A percentile compares a stretch with the other conserved stretches of the same genome.
Evolutionary conservation across 2,797 vertebrate genomes (phyloP).

Genomic region (Sebastes vulpes): DNA sequence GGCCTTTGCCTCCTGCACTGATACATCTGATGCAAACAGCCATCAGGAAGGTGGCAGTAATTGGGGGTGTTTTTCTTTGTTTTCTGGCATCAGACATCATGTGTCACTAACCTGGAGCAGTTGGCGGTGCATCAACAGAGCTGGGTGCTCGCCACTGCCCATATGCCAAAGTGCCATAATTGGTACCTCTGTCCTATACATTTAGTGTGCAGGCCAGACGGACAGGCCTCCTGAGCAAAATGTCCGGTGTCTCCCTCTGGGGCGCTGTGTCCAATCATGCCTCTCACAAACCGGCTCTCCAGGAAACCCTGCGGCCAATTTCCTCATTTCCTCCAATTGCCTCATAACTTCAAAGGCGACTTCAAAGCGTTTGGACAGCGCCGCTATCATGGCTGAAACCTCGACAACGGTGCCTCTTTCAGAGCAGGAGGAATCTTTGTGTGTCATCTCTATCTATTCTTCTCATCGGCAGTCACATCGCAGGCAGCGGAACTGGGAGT

Average conservation of each 20-base stretch:
- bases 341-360: slow-evolving; percentile 69
- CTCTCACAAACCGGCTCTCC: slow-evolving; percentile 67
- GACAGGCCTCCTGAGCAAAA: slow-evolving; percentile 64
- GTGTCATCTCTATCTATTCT: slow-evolving; percentile 18
- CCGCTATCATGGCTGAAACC: slow-evolving; percentile 21
- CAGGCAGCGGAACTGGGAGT: slow-evolving; percentile 45
- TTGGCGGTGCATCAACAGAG: slow-evolving; percentile 84
- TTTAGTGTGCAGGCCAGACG: slow-evolving; percentile 62
- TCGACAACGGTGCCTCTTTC: slow-evolving; percentile 12
- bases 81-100: slow-evolving; percentile 74
- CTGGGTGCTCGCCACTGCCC: slow-evolving; percentile 60
- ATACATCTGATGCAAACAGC: slow-evolving; percentile 53
- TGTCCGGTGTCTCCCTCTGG: slow-evolving; percentile 63
- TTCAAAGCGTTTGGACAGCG: slow-evolving; percentile 57
- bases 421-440: slow-evolving; percentile 21
- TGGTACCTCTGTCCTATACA: slow-evolving; percentile 68
- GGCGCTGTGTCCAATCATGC: slow-evolving; percentile 70
- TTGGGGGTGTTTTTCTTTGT: slow-evolving; percentile 46
- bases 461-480: slow-evolving; percentile 29
- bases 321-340: slow-evolving; percentile 70
- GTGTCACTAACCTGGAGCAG: slow-evolving; percentile 78
- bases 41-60: slow-evolving; percentile 75
- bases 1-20: slow-evolving; percentile 49
- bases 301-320: slow-evolving; percentile 63
- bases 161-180: slow-evolving; percentile 85